phyloP scores from a whole-genome alignment of 2,888 invertebrate species.

The Lasioglossum zephyrum region DNA sequence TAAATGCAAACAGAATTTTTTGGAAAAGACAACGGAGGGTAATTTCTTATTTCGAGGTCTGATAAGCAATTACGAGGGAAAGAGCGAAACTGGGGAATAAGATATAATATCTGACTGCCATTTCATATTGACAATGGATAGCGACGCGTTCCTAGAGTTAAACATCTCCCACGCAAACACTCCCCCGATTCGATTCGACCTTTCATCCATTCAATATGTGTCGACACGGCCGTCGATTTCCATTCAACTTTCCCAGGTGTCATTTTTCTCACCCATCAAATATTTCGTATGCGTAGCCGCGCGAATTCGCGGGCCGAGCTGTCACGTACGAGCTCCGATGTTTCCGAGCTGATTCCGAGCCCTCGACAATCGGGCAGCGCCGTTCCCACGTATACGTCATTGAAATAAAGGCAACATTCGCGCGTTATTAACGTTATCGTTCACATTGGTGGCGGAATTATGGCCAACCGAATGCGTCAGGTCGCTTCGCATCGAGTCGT shows the following conservation, averaged over 20 bases:
- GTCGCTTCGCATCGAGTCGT: conserved; percentile 11
- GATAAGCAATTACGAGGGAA: background rate
- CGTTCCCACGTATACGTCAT: background rate
- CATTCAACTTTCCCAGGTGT: conserved; percentile 29
- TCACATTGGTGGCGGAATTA: conserved; percentile 14
- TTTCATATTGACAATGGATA: background rate
- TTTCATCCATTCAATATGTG: conserved; percentile 20
- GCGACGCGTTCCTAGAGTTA: background rate
- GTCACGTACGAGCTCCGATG: background rate
- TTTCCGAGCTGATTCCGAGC: background rate
- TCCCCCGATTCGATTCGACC: conserved; percentile 11
- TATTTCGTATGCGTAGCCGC: conserved; percentile 5
- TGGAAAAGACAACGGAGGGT: background rate
- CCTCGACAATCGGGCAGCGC: background rate
- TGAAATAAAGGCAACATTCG: conserved; percentile 13
- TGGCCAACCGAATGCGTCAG: conserved; percentile 1
- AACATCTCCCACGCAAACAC: conserved; percentile 9
- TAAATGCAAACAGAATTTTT: background rate
- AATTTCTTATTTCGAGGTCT: background rate
- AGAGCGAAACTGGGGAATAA: background rate
- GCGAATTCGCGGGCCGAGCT: background rate
- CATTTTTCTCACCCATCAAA: conserved; percentile 11
- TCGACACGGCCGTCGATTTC: conserved; percentile 26
- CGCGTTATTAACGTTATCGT: conserved; percentile 27
- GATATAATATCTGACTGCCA: background rate